phyloP scores from a whole-genome alignment of 1,140 invertebrate genomes.

The Saccostrea cuccullata region DNA sequence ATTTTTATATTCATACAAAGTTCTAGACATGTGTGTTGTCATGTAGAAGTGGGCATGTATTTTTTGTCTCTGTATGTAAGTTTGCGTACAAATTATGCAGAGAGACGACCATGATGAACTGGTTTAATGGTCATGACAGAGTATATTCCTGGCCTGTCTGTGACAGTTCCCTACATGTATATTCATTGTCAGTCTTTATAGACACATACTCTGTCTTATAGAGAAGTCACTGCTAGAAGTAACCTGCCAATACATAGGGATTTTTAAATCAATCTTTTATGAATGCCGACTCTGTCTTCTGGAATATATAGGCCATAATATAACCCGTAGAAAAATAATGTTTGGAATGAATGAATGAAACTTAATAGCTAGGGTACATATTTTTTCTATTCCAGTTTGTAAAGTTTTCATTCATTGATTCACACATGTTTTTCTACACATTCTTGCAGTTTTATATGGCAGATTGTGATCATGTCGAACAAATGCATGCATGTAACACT shows the following conservation, averaged over 20 bases:
- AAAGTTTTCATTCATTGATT: not conserved
- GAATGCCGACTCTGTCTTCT: not conserved
- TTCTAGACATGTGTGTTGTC: no score
- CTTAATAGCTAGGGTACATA: conserved; percentile 4
- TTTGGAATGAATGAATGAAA: not conserved
- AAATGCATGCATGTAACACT: not conserved
- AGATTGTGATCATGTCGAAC: not conserved
- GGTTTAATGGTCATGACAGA: no score
- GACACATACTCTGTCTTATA: not conserved
- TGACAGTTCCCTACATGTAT: not conserved
- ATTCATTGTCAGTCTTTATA: not conserved
- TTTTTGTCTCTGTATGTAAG: no score
- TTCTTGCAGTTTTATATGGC: not conserved
- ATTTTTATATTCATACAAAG: no score
- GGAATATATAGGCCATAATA: not conserved
- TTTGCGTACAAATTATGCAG: no score
- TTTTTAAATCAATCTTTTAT: conserved; percentile 8
- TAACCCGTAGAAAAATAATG: not conserved
- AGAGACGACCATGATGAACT: no score
- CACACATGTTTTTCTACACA: not conserved
- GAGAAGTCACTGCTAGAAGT: not conserved
- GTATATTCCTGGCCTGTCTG: not conserved
- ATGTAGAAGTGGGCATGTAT: no score
- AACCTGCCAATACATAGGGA: not conserved
- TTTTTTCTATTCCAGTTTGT: not conserved